phyloP scores from a whole-genome alignment of 92 coral and sea anemone species.

The Plumapathes pennacea region DNA sequence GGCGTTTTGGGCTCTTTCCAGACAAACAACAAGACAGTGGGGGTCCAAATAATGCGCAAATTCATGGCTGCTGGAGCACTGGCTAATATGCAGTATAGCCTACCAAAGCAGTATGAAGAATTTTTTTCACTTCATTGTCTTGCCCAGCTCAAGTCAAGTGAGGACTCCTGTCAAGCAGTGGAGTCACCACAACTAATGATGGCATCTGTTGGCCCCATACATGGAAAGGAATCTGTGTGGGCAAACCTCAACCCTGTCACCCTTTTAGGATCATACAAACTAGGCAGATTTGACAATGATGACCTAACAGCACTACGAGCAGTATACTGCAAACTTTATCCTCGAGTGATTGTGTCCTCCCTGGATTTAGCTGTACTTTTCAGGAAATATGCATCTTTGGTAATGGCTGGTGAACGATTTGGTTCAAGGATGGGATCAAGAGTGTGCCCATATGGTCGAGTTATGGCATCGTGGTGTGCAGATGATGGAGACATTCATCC shows the following conservation, averaged over 20 bases:
- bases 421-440: constrained; percentile 27
- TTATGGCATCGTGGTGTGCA: constrained; percentile 49
- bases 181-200: constrained; percentile 9
- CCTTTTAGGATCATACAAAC: constrained; percentile 21
- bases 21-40: constrained; percentile 41
- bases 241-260: constrained; percentile 11
- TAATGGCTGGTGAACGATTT: constrained; percentile 39
- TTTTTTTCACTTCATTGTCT: constrained; percentile 6
- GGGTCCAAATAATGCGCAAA: constrained; percentile 54
- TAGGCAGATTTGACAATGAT: constrained; percentile 18
- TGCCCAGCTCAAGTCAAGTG: constrained; percentile 2
- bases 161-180: not conserved
- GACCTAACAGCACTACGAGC: constrained; percentile 9
- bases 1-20: constrained; percentile 42
- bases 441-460: constrained; percentile 18
- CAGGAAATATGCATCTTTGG: constrained; percentile 38
- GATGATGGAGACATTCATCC: constrained; percentile 24
- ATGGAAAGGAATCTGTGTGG: constrained; percentile 23
- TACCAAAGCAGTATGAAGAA: constrained; percentile 33
- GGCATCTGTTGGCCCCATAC: constrained; percentile 26
- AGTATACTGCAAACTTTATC: constrained; percentile 25
- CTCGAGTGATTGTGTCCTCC: constrained; percentile 1
- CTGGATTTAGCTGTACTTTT: constrained; percentile 9
- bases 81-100: constrained; percentile 31
- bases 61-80: constrained; percentile 43